Percentiles rank a stretch among this genome's conserved stretches.
Conservation (phyloP, 2,888 invertebrate genomes). For the Ctena decussata region DNA sequence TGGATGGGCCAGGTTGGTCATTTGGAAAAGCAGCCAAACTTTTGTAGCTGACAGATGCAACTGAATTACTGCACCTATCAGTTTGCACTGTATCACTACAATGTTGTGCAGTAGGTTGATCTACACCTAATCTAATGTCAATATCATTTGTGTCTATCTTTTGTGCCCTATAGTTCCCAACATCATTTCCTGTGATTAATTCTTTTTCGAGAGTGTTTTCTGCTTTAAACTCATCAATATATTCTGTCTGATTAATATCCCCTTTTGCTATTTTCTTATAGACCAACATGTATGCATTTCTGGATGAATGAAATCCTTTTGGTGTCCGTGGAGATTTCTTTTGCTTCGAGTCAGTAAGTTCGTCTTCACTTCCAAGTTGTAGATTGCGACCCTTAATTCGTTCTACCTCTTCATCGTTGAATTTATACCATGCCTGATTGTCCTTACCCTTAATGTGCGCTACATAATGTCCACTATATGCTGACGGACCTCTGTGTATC, state of each 20-base stretch:
- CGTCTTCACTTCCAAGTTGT: slow-evolving; percentile 87
- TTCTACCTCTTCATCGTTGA: slow-evolving; percentile 89
- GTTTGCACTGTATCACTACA: neutral
- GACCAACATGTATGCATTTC: slow-evolving; percentile 90
- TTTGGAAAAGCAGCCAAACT: neutral
- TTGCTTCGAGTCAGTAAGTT: slow-evolving; percentile 81
- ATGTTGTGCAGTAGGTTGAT: neutral
- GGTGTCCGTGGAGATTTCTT: slow-evolving; percentile 72
- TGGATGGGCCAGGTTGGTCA: neutral
- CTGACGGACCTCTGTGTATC: slow-evolving; percentile 90
- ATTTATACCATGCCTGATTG: slow-evolving; percentile 90
- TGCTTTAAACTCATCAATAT: neutral
- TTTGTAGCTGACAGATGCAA: neutral
- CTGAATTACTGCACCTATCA: neutral
- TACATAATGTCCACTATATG: slow-evolving; percentile 91
- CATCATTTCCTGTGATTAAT: neutral
- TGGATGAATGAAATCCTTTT: slow-evolving; percentile 88
- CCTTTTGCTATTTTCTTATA: slow-evolving; percentile 86
- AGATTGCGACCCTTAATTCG: slow-evolving; percentile 86
- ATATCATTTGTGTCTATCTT: neutral
- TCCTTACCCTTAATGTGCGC: slow-evolving; percentile 88
- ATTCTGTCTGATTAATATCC: neutral
- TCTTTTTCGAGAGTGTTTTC: neutral
- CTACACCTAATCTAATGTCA: neutral
- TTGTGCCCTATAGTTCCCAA: no score